Percentiles rank a stretch among this genome's conserved stretches.
Evolutionary conservation across 92 coral and sea anemone species (phyloP).

Genomic region (Diadumene lineata): DNA sequence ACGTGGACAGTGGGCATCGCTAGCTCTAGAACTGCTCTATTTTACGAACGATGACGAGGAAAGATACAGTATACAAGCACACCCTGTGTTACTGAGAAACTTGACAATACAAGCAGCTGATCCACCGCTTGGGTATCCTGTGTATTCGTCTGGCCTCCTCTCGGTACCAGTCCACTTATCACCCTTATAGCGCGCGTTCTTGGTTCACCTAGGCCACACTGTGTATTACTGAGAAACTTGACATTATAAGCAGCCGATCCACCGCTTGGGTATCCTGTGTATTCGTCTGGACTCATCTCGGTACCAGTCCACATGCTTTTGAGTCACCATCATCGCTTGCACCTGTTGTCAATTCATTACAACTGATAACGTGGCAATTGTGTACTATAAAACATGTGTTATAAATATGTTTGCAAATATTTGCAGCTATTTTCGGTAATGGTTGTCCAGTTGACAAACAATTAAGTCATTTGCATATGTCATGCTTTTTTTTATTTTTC

Average conservation of each 20-base stretch:
- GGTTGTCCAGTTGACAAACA: too few relatives aligned
- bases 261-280: slow-evolving; percentile 77
- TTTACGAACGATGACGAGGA: slow-evolving; percentile 98
- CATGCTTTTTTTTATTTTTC: too few relatives aligned
- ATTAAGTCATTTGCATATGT: too few relatives aligned
- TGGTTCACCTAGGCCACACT: too few relatives aligned
- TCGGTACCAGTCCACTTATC: slow-evolving; percentile 55
- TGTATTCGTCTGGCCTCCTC: slow-evolving; percentile 84
- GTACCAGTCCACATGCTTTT: slow-evolving; percentile 50
- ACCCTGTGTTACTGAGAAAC: slow-evolving; percentile 90
- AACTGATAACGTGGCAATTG: too few relatives aligned
- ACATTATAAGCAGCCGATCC: not conserved
- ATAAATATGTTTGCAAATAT: too few relatives aligned
- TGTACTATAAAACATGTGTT: too few relatives aligned
- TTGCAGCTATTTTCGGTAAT: too few relatives aligned
- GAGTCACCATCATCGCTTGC: too few relatives aligned
- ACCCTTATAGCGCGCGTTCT: slow-evolving; percentile 55
- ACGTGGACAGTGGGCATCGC: slow-evolving; percentile 96
- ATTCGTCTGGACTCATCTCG: slow-evolving; percentile 66
- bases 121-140: slow-evolving; percentile 97
- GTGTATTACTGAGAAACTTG: not conserved
- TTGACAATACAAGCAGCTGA: slow-evolving; percentile 98
- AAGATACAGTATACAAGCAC: slow-evolving; percentile 98
- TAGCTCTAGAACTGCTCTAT: slow-evolving; percentile 88
- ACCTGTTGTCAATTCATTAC: too few relatives aligned